Percentiles rank a stretch among this genome's conserved stretches.
Evolutionary conservation across 2,113 vertebrate genomes (phyloP).

Genomic region (Lota lota): DNA sequence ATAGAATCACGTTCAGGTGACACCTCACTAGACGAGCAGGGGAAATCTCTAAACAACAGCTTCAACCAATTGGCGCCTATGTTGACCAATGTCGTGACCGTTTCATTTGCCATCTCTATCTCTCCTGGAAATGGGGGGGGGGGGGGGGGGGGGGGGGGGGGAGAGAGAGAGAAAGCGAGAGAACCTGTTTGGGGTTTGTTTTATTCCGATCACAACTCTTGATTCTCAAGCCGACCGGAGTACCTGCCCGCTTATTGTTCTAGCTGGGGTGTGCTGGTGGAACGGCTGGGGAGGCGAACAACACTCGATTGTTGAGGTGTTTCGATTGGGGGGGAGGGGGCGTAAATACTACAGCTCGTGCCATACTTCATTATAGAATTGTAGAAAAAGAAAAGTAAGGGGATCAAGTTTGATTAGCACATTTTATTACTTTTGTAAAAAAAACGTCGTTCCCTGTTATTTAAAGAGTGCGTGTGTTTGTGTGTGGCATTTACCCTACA

Average conservation of each 20-base stretch:
- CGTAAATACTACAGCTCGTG: conserved; percentile 15
- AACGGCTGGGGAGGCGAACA: conserved; percentile 31
- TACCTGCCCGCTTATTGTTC: conserved; percentile 81
- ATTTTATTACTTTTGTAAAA: no score
- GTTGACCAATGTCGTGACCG: no score
- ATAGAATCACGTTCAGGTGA: no score
- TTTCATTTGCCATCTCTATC: no score
- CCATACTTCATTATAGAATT: conserved; percentile 36
- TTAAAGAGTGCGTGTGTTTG: conserved; percentile 29
- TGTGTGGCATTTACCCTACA: neutral
- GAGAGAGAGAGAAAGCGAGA: neutral
- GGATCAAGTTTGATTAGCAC: conserved; percentile 60
- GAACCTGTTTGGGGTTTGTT: conserved; percentile 49
- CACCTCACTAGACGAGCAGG: no score
- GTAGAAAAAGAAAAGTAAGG: conserved; percentile 18
- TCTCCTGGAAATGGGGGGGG: no score
- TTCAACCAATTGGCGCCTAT: no score
- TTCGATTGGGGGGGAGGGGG: conserved; percentile 3
- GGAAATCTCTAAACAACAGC: no score
- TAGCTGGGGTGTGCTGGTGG: conserved; percentile 66
- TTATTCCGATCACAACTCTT: conserved; percentile 18
- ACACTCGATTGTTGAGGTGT: conserved; percentile 42
- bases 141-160: neutral
- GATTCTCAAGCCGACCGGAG: conserved; percentile 16
- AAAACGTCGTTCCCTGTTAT: conserved; percentile 45